Conservation (phyloP, 2,888 invertebrate genomes). For the Carterocephalus palaemon region DNA sequence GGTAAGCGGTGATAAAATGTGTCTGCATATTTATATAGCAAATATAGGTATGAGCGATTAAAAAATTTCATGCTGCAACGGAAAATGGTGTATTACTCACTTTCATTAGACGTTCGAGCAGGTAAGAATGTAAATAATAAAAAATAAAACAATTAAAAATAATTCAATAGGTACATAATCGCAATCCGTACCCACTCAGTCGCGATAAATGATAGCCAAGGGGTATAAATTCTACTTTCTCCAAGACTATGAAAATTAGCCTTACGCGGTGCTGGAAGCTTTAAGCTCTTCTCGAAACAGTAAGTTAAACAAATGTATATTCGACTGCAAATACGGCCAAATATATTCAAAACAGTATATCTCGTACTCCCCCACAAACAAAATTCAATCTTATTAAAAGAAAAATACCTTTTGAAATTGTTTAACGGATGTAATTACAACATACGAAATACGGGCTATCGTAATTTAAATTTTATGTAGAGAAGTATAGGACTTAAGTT, state of each 20-base stretch:
- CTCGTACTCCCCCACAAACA: not conserved
- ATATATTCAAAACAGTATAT: conserved; percentile 1
- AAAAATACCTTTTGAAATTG: not conserved
- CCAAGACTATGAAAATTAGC: conserved; percentile 25
- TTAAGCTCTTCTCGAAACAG: conserved; percentile 29
- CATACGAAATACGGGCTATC: not conserved
- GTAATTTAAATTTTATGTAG: conserved; percentile 1
- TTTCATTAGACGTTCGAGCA: no score
- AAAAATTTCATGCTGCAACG: no score
- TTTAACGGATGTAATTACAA: conserved; percentile 5
- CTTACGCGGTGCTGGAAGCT: conserved; percentile 21
- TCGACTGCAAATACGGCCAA: conserved; percentile 20
- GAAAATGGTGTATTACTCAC: no score
- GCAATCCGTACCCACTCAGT: conserved; percentile 14
- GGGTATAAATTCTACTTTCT: conserved; percentile 22
- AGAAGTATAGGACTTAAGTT: conserved; percentile 21
- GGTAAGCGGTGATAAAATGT: no score
- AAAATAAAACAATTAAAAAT: no score
- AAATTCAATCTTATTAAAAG: not conserved
- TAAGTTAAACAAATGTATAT: conserved; percentile 34
- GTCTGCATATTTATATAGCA: no score
- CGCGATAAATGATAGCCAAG: conserved; percentile 19
- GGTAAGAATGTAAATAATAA: no score
- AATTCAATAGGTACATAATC: no score
- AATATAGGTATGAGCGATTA: no score